phyloP scores from a whole-genome alignment of 2,888 invertebrate species.

The Reticulitermes lucifugus region DNA sequence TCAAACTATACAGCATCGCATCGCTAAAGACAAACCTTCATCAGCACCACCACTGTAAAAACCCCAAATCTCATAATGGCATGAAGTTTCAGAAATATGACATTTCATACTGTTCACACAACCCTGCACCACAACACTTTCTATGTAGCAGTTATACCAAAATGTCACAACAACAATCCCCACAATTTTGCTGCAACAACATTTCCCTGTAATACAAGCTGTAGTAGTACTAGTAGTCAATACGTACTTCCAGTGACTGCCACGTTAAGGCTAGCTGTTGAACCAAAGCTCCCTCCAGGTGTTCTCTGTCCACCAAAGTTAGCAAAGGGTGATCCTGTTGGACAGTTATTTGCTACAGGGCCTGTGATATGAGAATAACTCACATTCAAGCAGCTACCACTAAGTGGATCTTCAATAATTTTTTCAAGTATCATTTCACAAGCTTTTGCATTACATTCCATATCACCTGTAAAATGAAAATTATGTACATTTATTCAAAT shows the following conservation, averaged over 20 bases:
- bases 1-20: no score
- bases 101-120: no score
- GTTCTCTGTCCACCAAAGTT: constrained; percentile 60
- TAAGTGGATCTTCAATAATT: constrained; percentile 97
- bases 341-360: constrained; percentile 96
- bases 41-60: no score
- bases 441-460: constrained; percentile 91
- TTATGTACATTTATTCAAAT: background rate
- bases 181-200: no score
- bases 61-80: no score
- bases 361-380: constrained; percentile 96
- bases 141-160: no score
- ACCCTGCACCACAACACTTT: no score
- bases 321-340: constrained; percentile 96
- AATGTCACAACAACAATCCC: no score
- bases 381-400: constrained; percentile 94
- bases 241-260: constrained; percentile 22
- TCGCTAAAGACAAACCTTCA: no score
- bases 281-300: constrained; percentile 31
- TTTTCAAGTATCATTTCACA: constrained; percentile 95
- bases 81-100: no score
- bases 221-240: background rate
- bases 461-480: constrained; percentile 73
- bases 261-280: constrained; percentile 36
- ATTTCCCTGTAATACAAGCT: no score